phyloP scores from a whole-genome alignment of 2,888 invertebrate species.

The Drosophila rubida region DNA sequence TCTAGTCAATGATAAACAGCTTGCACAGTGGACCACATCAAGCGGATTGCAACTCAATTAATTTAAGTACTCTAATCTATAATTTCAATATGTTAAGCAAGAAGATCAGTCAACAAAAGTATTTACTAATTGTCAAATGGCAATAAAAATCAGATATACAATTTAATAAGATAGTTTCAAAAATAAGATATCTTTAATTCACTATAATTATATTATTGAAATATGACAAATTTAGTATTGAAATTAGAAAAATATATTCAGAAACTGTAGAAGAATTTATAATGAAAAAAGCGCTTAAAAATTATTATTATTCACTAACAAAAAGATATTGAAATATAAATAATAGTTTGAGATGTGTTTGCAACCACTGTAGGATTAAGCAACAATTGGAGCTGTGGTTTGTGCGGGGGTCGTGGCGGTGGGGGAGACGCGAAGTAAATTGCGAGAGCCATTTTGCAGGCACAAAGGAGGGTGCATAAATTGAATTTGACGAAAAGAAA shows the following conservation, averaged over 20 bases:
- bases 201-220: no score
- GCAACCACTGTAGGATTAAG: conserved; percentile 47
- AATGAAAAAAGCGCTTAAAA: no score
- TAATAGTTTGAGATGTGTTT: background rate
- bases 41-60: background rate
- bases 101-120: background rate
- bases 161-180: no score
- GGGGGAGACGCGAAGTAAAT: conserved; percentile 42
- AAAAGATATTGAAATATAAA: no score
- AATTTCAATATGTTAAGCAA: background rate
- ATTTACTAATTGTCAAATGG: background rate
- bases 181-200: no score
- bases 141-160: background rate
- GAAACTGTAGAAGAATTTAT: no score
- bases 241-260: no score
- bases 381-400: conserved; percentile 33
- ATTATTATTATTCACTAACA: no score
- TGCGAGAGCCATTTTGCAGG: conserved; percentile 49
- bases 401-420: background rate
- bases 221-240: no score
- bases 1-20: conserved; percentile 43
- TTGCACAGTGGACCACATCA: conserved; percentile 49
- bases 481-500: conserved; percentile 78
- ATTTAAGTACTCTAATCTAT: background rate
- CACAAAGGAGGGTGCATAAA: conserved; percentile 84